phyloP scores from a whole-genome alignment of 1,140 invertebrate species.

The Himalopsyche phryganea region DNA sequence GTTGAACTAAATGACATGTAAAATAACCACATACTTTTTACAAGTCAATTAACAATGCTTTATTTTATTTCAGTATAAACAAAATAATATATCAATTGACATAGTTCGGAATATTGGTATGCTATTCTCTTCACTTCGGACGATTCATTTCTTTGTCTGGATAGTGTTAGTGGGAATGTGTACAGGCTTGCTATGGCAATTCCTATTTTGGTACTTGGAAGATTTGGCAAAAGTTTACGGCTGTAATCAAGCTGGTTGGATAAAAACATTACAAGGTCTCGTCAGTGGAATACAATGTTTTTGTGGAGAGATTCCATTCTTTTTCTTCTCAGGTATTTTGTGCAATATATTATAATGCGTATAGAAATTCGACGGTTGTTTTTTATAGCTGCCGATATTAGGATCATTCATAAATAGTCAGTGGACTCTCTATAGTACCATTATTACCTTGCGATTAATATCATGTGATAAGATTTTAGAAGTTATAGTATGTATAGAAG shows the following conservation, averaged over 20 bases:
- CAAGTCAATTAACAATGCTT: slow-evolving; percentile 2
- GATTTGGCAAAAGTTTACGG: slow-evolving; percentile 55
- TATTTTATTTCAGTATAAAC: slow-evolving; percentile 52
- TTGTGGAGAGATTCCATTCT: slow-evolving; percentile 84
- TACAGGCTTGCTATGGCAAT: slow-evolving; percentile 85
- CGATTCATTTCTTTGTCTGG: slow-evolving; percentile 70
- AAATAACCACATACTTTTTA: not conserved
- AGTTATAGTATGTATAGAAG: too few species aligned
- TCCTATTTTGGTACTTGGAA: slow-evolving; percentile 79
- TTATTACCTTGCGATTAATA: too few species aligned
- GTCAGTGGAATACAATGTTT: slow-evolving; percentile 78
- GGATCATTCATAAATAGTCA: too few species aligned
- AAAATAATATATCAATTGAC: slow-evolving; percentile 59
- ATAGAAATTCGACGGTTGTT: too few species aligned
- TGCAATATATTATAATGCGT: too few species aligned
- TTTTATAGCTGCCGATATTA: too few species aligned
- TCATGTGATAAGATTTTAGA: too few species aligned
- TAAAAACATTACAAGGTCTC: slow-evolving; percentile 79
- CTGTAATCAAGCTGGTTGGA: slow-evolving; percentile 52
- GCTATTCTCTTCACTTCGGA: slow-evolving; percentile 60
- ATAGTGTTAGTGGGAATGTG: slow-evolving; percentile 79
- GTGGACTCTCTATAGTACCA: too few species aligned
- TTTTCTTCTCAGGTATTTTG: slow-evolving; percentile 71
- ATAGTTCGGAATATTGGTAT: slow-evolving; percentile 62
- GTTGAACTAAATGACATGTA: not conserved